Evolutionary conservation across 2,797 vertebrate species (phyloP).

Genomic region (Aythya fuligula): DNA sequence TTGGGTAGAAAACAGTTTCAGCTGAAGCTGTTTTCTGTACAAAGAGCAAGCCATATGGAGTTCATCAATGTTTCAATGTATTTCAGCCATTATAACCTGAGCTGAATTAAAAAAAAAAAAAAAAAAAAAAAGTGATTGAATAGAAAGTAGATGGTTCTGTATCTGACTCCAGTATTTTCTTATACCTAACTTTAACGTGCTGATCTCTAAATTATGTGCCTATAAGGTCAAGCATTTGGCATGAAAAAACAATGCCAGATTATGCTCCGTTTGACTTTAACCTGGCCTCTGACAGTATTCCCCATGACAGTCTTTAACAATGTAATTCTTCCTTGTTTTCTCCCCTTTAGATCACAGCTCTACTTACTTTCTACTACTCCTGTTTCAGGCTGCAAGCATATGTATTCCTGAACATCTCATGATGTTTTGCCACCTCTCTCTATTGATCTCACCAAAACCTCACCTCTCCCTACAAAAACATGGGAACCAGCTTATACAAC

Average conservation of each 20-base stretch:
- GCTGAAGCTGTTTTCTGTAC: background rate
- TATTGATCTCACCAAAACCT: background rate
- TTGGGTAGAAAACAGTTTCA: background rate
- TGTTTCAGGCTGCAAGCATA: background rate
- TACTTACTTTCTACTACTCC: background rate
- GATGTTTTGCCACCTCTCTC: background rate
- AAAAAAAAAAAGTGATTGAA: background rate
- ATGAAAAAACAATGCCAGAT: background rate
- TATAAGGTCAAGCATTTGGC: background rate
- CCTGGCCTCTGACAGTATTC: background rate
- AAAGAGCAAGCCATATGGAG: background rate
- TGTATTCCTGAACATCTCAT: background rate
- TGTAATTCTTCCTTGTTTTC: background rate
- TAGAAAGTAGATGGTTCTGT: background rate
- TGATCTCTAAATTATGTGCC: background rate
- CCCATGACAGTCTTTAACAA: background rate
- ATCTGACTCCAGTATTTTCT: background rate
- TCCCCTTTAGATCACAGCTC: background rate
- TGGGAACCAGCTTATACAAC: background rate
- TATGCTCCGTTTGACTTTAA: background rate
- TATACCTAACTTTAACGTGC: background rate
- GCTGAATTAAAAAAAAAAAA: background rate
- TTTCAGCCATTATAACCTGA: background rate
- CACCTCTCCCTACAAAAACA: background rate
- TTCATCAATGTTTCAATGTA: background rate